These are phyloP conservation scores for Cheirogaleus major DNA, from an alignment of 2,797 vertebrate species.

Conservation along the genomic window DNA sequence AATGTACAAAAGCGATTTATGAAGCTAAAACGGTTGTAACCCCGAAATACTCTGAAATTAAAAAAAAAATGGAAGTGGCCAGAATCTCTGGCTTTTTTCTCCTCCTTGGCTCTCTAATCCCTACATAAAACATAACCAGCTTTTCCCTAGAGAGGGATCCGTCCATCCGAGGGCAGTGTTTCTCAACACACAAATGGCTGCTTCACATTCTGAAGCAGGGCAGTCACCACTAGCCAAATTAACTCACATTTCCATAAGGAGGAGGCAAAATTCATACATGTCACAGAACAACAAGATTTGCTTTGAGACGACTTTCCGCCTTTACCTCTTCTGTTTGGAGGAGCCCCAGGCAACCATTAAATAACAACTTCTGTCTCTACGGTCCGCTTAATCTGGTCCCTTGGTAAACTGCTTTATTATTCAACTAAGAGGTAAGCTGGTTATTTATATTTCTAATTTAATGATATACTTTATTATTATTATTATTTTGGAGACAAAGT, in stretches of 20 bases:
- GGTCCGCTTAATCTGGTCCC: background rate
- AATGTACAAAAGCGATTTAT: too few relatives aligned
- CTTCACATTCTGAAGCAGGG: background rate
- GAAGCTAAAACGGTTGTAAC: too few relatives aligned
- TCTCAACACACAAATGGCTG: background rate
- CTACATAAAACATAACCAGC: background rate
- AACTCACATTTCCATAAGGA: background rate
- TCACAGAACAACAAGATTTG: background rate
- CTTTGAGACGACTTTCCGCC: background rate
- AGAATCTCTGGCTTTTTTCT: background rate
- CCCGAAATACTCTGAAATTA: fast-evolving
- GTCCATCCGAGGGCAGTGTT: background rate
- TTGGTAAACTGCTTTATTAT: background rate
- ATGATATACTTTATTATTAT: background rate
- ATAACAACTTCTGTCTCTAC: background rate
- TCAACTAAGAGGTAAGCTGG: background rate
- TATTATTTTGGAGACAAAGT: too few relatives aligned
- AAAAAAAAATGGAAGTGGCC: background rate
- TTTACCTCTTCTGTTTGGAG: background rate
- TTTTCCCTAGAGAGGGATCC: background rate
- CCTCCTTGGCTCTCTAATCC: background rate
- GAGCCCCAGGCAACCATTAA: background rate
- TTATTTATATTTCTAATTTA: background rate
- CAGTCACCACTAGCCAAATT: background rate
- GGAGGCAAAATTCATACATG: background rate